phyloP scores from a whole-genome alignment of 2,888 invertebrate species.

The Orgyia antiqua region DNA sequence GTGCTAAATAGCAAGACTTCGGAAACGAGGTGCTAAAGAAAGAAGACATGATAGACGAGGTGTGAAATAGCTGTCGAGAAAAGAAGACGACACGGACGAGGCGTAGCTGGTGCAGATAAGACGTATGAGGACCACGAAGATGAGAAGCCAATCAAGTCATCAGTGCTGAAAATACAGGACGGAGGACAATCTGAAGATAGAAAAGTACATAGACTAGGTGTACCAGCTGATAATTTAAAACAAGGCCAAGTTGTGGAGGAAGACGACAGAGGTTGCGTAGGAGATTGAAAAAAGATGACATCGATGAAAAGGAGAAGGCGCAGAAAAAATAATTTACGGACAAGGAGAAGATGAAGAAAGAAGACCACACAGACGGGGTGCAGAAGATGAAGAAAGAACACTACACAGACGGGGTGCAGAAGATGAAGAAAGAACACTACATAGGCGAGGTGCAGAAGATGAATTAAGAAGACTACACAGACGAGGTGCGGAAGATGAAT shows the following conservation, averaged over 20 bases:
- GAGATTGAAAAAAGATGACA: constrained; percentile 3
- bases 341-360: constrained; percentile 3
- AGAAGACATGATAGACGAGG: constrained; percentile 3
- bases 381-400: constrained; percentile 5
- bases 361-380: constrained; percentile 8
- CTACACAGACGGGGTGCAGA: constrained; percentile 1
- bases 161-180: too few relatives aligned
- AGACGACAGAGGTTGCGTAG: too few relatives aligned
- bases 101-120: neutral
- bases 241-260: too few relatives aligned
- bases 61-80: constrained; percentile 1
- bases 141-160: neutral
- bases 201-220: too few relatives aligned
- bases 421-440: constrained; percentile 2
- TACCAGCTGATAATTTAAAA: too few relatives aligned
- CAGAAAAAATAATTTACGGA: constrained; percentile 5
- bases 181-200: too few relatives aligned
- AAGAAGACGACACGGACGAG: constrained; percentile 1
- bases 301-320: constrained; percentile 5
- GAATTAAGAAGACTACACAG: constrained; percentile 1
- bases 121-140: neutral
- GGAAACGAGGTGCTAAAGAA: constrained; percentile 1
- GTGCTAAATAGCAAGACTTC: too few relatives aligned
- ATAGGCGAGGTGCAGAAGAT: constrained; percentile 1
- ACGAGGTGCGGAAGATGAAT: neutral